These are phyloP conservation scores for Pholis gunnellus DNA, from an alignment of 2,113 vertebrate species.

Conservation along the genomic window DNA sequence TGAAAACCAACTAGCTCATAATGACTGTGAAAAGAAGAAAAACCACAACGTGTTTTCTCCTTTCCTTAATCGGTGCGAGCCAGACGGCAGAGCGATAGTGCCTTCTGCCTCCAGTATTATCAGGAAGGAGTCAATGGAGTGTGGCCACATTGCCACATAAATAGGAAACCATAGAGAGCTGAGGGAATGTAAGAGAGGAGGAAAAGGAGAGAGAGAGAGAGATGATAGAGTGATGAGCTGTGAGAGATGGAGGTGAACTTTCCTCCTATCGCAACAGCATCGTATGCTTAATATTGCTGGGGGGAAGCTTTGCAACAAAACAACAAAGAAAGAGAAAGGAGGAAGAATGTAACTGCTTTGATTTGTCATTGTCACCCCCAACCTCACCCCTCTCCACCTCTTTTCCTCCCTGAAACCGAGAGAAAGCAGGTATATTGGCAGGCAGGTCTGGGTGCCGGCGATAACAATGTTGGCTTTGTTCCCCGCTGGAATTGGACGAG, in stretches of 20 bases:
- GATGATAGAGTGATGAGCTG: slow-evolving; percentile 46
- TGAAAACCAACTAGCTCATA: slow-evolving; percentile 21
- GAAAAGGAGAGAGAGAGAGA: not conserved
- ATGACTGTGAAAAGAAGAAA: slow-evolving; percentile 6
- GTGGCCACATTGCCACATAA: slow-evolving; percentile 72
- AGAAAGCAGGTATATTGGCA: slow-evolving; percentile 78
- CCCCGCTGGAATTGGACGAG: slow-evolving; percentile 71
- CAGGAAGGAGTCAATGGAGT: slow-evolving; percentile 71
- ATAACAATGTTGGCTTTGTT: slow-evolving; percentile 81
- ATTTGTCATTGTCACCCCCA: slow-evolving; percentile 67
- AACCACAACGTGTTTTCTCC: slow-evolving; percentile 32
- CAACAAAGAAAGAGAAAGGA: slow-evolving; percentile 39
- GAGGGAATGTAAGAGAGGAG: slow-evolving; percentile 13
- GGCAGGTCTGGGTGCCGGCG: slow-evolving; percentile 66
- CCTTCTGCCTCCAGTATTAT: slow-evolving; percentile 69
- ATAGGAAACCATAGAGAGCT: slow-evolving; percentile 56
- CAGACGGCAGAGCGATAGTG: slow-evolving; percentile 56
- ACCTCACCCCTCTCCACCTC: slow-evolving; percentile 53
- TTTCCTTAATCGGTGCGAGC: slow-evolving; percentile 64
- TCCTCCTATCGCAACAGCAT: slow-evolving; percentile 27
- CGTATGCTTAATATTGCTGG: slow-evolving; percentile 26
- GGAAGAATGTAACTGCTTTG: slow-evolving; percentile 59
- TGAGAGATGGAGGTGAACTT: slow-evolving; percentile 38
- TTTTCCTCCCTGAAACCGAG: slow-evolving; percentile 28
- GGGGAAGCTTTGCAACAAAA: slow-evolving; percentile 38